A percentile compares a stretch with the other conserved stretches of the same genome.
Conservation (phyloP, 2,113 vertebrate species). For the Sorex fumeus region DNA sequence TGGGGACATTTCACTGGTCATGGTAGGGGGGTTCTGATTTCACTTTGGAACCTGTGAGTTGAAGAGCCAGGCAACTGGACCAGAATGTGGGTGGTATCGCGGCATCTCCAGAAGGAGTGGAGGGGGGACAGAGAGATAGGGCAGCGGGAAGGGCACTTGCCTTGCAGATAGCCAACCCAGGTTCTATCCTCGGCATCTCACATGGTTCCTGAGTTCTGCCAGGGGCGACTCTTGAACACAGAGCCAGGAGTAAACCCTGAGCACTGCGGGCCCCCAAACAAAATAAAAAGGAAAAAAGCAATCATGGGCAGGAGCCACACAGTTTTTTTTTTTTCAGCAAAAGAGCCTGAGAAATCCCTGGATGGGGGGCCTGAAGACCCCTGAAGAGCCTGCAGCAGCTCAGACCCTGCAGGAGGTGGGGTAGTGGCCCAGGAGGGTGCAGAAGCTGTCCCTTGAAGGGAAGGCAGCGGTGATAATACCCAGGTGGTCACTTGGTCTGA, state of each 20-base stretch:
- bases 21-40: conserved; percentile 3
- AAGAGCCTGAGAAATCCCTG: neutral
- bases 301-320: neutral
- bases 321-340: neutral
- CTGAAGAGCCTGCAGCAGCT: neutral
- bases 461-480: neutral
- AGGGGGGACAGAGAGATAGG: neutral
- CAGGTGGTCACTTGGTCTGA: neutral
- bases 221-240: too few species aligned
- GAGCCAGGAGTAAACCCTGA: too few species aligned
- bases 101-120: neutral
- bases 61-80: neutral
- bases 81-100: neutral
- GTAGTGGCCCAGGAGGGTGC: neutral
- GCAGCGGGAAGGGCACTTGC: too few species aligned
- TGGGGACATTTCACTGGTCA: neutral
- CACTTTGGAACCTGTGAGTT: conserved; percentile 3
- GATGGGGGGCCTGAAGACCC: neutral
- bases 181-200: too few species aligned
- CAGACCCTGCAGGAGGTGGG: neutral
- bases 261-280: too few species aligned
- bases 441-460: neutral
- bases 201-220: too few species aligned
- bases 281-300: too few species aligned
- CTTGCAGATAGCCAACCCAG: too few species aligned